These are phyloP conservation scores for Hetaerina americana DNA, from an alignment of 1,140 invertebrate species.

Conservation along the genomic window DNA sequence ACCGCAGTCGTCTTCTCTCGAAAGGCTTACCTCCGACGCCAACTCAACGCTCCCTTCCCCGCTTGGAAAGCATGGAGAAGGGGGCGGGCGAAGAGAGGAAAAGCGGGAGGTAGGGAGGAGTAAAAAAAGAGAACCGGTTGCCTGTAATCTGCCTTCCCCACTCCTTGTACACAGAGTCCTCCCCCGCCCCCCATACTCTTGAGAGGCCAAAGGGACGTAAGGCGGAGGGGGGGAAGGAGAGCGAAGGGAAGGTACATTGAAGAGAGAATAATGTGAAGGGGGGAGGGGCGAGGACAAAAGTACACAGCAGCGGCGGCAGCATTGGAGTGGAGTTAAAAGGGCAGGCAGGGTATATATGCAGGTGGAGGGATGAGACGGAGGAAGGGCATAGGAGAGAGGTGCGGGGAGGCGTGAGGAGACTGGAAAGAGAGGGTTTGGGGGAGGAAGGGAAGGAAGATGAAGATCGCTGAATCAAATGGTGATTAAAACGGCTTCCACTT, in stretches of 20 bases:
- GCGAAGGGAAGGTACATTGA: not conserved
- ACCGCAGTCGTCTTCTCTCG: not conserved
- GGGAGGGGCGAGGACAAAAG: too few species aligned
- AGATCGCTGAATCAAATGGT: not conserved
- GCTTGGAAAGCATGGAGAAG: not conserved
- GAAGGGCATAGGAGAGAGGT: not conserved
- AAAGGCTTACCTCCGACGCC: not conserved
- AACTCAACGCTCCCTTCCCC: not conserved
- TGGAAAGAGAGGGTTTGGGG: too few species aligned
- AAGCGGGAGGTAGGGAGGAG: too few species aligned
- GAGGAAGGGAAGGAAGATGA: too few species aligned
- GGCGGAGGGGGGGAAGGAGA: not conserved
- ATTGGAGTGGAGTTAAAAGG: too few species aligned
- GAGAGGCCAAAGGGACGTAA: too few species aligned
- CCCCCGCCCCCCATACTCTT: too few species aligned
- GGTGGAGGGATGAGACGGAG: not conserved
- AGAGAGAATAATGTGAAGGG: too few species aligned
- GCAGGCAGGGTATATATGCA: not conserved
- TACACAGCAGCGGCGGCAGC: too few species aligned
- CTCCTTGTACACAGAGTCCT: too few species aligned
- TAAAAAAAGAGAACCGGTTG: not conserved
- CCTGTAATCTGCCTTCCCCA: not conserved
- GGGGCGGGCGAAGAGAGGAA: too few species aligned
- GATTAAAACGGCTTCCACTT: not conserved
- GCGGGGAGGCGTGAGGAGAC: too few species aligned